Conservation (phyloP, 2,888 invertebrate species). For the Meghimatium bilineatum region DNA sequence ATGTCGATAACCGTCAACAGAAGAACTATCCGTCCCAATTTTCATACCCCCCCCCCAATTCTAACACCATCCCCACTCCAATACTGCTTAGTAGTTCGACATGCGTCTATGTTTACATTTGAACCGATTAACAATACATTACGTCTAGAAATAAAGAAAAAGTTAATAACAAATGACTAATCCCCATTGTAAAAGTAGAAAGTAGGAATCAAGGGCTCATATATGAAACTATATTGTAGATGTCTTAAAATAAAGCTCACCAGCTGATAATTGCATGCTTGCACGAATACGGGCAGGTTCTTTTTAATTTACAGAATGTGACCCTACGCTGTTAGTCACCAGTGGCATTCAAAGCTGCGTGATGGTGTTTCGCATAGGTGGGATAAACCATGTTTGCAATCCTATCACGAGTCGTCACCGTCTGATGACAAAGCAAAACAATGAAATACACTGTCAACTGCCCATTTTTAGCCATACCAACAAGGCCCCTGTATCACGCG, state of each 20-base stretch:
- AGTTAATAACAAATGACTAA: too few relatives aligned
- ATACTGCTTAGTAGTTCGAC: too few relatives aligned
- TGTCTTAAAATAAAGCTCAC: neutral
- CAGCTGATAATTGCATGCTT: conserved; percentile 1
- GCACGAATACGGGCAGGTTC: conserved; percentile 1
- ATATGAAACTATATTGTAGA: too few relatives aligned
- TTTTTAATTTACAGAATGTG: neutral
- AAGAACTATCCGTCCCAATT: too few relatives aligned
- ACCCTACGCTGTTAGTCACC: neutral
- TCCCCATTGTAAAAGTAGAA: too few relatives aligned
- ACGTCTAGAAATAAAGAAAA: too few relatives aligned
- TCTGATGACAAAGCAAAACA: conserved; percentile 36
- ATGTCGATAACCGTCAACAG: too few relatives aligned
- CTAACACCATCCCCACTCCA: too few relatives aligned
- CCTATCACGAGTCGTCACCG: conserved; percentile 34
- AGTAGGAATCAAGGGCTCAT: too few relatives aligned
- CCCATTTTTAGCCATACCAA: conserved; percentile 16
- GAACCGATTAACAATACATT: too few relatives aligned
- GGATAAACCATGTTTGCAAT: conserved; percentile 41
- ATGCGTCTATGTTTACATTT: too few relatives aligned
- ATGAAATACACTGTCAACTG: conserved; percentile 13
- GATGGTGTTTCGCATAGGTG: neutral
- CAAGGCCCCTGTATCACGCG: neutral
- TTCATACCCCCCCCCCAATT: too few relatives aligned
- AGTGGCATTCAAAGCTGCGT: conserved; percentile 10